Base-by-base conservation (phyloP, 2,888 invertebrate species). In the Dasypogon diadema region DNA sequence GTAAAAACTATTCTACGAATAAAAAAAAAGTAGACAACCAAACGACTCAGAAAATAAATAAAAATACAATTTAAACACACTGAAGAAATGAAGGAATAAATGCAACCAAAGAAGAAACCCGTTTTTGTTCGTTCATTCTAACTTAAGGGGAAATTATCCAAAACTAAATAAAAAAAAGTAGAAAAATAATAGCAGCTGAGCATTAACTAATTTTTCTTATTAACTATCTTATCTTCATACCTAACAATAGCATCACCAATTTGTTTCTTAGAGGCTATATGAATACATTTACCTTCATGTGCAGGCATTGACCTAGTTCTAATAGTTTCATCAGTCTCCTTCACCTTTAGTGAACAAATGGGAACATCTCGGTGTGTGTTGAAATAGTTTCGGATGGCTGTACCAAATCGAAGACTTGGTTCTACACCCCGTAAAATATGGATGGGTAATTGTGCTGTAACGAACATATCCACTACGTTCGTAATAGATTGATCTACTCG, bases 391-490 rank as follows among this genome's bases (percentile, higher is more conserved):
- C 83, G 82, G 22, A 86, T 83, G 68, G 92, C 86, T 81, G 90
- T 89, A 48, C 86, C 86, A 75, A 83, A 85, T 22, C 86, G 83
- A 42, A 96, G 86, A 79, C 91, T 91, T 60, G 95, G 95, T 83
- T 96, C 97, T 5, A 93, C 92, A 24, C 93, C 94, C 73, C 94
- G 89, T 83, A 95, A 88, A 55, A 92, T 89, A 84, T 94, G 94
- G 74, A 93, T 84, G 75, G 90, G 87, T 26, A 86, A 82, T 79
- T 89, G 88, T 68, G 89, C 88, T 48, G 89, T 87, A 6, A 93
- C 87, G 81, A 95, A 94, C 89, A 94, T 90, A 77, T 91, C 90
- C 80, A 91, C 90, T 30, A 94, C 85, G 77, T 88, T 89, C 75
- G 89, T 87, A 1, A 87, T 83, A 48, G 85, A 83, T 77, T 86